Base-by-base conservation (phyloP, 2,888 invertebrate species). In the Lasius platythorax region DNA sequence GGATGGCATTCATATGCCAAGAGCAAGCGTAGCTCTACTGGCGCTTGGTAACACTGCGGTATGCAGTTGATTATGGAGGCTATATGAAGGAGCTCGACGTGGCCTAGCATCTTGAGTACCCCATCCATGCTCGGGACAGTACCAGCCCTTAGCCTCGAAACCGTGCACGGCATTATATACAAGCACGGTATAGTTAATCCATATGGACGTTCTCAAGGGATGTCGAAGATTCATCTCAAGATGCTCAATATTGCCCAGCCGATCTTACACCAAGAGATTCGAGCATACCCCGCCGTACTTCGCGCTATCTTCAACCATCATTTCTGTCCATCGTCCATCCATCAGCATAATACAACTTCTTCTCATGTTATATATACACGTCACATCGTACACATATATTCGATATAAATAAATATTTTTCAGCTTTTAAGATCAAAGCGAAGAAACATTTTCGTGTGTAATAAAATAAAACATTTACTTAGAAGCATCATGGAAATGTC, bases 21-120 rank as follows among this genome's bases (percentile, higher is more conserved):
- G 89, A 93, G 92, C 90, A 88, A 87, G 88, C 91, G 91, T 91
- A 91, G 92, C 92, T 91, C 92, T 91, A 84, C 92, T 90, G 90
- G 90, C 89, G 90, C 89, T 85, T 92, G 90, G 93, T 94, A 94
- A 94, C 94, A 94, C 93, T 94, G 94, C 91, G 94, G 94, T 94
- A 94, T 94, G 94, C 94, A 94, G 94, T 95, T 95, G 94, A 95
- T 95, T 95, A 95, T 95, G 93, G 94, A 94, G 92, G 94, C 94
- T 94, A 93, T 94, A 95, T 94, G 94, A 95, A 94, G 94, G 94
- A 93, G 92, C 94, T 94, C 94, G 94, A 94, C 94, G 94, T 95
- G 94, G 94, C 91, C 94, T 91, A 93, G 94, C 94, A 95, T 94
- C 94, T 94, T 94, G 94, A 95, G 94, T 93, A 94, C 93, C 93